A percentile compares a stretch with the other conserved stretches of the same genome.
Evolutionary conservation across 1,140 invertebrate species (phyloP).

Genomic region (Bombus impatiens): DNA sequence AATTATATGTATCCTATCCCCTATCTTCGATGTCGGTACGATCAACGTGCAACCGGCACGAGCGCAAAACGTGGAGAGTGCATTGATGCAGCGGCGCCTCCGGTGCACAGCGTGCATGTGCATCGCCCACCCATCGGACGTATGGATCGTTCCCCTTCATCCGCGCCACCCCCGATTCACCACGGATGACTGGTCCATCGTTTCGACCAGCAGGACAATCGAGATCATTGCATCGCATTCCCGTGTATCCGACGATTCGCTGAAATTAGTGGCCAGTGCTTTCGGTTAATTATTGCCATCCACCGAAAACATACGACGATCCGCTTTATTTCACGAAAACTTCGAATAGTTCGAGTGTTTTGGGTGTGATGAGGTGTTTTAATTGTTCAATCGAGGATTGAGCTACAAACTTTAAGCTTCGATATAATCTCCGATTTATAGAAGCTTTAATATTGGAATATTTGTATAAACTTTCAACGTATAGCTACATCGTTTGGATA

Average conservation of each 20-base stretch:
- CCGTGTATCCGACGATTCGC: conserved; percentile 12
- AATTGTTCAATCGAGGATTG: too few relatives aligned
- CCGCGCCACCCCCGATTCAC: background rate
- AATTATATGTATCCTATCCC: conserved; percentile 81
- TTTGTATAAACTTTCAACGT: too few relatives aligned
- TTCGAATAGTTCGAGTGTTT: too few relatives aligned
- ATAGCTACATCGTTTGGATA: too few relatives aligned
- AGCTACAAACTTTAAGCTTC: too few relatives aligned
- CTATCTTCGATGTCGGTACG: conserved; percentile 60
- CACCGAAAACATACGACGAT: background rate
- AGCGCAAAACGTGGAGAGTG: conserved; percentile 43
- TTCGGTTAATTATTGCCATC: conserved; percentile 11
- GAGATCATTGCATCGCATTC: conserved; percentile 48
- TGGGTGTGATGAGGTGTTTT: too few relatives aligned
- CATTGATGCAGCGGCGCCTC: conserved; percentile 58
- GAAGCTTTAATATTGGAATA: too few relatives aligned
- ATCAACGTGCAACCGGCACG: conserved; percentile 47
- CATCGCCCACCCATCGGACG: conserved; percentile 52
- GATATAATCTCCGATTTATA: too few relatives aligned
- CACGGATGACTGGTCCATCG: conserved; percentile 62
- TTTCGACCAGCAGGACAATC: conserved; percentile 46
- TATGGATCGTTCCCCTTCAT: conserved; percentile 42
- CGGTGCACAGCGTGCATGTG: conserved; percentile 71
- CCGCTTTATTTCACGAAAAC: background rate
- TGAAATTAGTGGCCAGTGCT: background rate